Conservation (phyloP, 2,113 vertebrate species). For the Ammodramus savannarum region DNA sequence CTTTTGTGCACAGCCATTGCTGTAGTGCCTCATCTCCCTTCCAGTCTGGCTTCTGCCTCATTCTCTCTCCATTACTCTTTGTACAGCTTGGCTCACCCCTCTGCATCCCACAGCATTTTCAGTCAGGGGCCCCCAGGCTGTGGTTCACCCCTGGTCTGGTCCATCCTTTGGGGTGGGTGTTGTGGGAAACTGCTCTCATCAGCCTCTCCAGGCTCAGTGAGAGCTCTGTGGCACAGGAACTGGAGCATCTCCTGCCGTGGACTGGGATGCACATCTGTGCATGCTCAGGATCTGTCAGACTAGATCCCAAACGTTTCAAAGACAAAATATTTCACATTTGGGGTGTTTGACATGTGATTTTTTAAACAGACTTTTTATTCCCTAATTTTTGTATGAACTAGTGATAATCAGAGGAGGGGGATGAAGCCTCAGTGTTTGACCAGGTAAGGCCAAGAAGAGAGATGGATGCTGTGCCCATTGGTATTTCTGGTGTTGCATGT, state of each 20-base stretch:
- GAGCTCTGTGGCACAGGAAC: neutral
- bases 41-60: neutral
- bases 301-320: neutral
- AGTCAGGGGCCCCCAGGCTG: neutral
- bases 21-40: neutral
- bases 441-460: neutral
- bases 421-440: neutral
- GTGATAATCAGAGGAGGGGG: neutral
- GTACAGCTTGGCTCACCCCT: neutral
- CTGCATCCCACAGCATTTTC: fast-evolving
- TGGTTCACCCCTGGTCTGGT: fast-evolving
- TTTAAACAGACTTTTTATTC: neutral
- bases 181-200: neutral
- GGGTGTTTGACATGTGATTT: neutral
- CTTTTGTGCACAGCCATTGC: neutral
- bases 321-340: neutral
- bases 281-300: neutral
- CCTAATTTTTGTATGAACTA: neutral
- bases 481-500: neutral
- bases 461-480: fast-evolving
- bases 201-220: neutral
- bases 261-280: neutral
- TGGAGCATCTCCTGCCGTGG: neutral
- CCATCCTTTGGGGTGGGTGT: neutral
- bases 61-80: neutral